Evolutionary conservation across 2,888 invertebrate species (phyloP), one percentile per base, ranked within the genome.

Genomic region (Chironomus riparius): DNA sequence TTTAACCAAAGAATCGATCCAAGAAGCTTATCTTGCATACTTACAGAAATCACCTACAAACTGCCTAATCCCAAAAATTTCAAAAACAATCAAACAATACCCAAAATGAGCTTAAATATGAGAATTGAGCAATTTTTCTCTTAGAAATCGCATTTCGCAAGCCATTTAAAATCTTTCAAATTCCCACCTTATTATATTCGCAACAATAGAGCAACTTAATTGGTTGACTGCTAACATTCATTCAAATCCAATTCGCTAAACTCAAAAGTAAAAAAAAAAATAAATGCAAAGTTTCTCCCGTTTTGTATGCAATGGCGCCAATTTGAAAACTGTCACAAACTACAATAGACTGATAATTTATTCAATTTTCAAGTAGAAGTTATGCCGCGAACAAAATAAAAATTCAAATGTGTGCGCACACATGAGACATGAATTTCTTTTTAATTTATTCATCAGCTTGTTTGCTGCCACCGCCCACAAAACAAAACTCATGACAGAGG

Each of bases 221-320:
- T 70, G 70, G 70, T 50, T 70, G 38, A 38, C 50, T 13, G 21
- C 50, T 50, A 22, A 48, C 24, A 48, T 38, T 38, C 10, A 38
- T 72, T 72, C 38, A 21, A n/a, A 28, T 21, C 6, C 47, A 21
- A 28, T 28, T 56, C 15, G 56, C 56, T 56, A 56, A 38, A 18
- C 56, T 15, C 7, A 15, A 56, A 15, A 15, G 15, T 3, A 56
- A n/a, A 15, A 50, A 50, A 15, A 50, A 15, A n/a, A 15, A n/a
- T 15, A n/a, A 56, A 56, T 56, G 18, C 56, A 56, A 21, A 38
- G 38, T 38, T 38, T 38, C 38, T 38, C 38, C 38, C 38, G 38
- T 38, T 38, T 38, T 38, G 38, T 38, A 4, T 62, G 72, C 62
- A 72, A 72, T 72, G 72, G 72, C 72, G 62, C 72, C 72, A 62